Evolutionary conservation across 2,113 vertebrate genomes (phyloP).

Genomic region (Tyrannus savana): DNA sequence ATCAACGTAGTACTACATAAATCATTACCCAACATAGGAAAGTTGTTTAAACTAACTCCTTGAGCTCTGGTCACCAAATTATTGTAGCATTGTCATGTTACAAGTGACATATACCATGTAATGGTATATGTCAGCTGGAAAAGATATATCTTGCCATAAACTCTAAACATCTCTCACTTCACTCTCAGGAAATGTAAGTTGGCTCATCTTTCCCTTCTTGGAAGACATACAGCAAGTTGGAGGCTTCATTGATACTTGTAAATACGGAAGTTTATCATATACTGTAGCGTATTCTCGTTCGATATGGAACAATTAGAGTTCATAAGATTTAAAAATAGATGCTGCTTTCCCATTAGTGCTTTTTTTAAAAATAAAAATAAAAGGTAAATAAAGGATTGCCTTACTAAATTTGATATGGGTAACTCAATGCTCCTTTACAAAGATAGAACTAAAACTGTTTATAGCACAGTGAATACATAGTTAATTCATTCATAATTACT

Average conservation of each 20-base stretch:
- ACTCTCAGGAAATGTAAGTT: slow-evolving; percentile 85
- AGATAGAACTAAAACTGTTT: slow-evolving; percentile 70
- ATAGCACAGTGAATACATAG: slow-evolving; percentile 45
- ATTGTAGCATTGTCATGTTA: slow-evolving; percentile 77
- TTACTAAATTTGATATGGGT: slow-evolving; percentile 75
- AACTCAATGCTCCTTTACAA: slow-evolving; percentile 63
- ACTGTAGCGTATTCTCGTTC: slow-evolving; percentile 73
- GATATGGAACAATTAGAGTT: slow-evolving; percentile 79
- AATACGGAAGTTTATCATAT: slow-evolving; percentile 82
- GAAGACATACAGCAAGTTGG: slow-evolving; percentile 82
- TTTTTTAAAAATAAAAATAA: slow-evolving; percentile 71
- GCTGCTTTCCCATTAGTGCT: slow-evolving; percentile 72
- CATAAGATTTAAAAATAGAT: slow-evolving; percentile 77
- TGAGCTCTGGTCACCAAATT: slow-evolving; percentile 76
- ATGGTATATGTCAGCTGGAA: slow-evolving; percentile 92
- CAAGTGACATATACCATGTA: slow-evolving; percentile 83
- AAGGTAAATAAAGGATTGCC: slow-evolving; percentile 75
- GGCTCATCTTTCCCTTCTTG: slow-evolving; percentile 83
- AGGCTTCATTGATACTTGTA: slow-evolving; percentile 82
- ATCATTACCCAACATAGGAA: slow-evolving; percentile 63
- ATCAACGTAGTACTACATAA: slow-evolving; percentile 41
- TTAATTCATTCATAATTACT: slow-evolving; percentile 61
- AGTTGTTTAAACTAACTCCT: slow-evolving; percentile 68
- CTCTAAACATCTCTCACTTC: slow-evolving; percentile 90
- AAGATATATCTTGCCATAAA: slow-evolving; percentile 80